A percentile compares a stretch with the other conserved stretches of the same genome.
Evolutionary conservation across 1,140 invertebrate genomes (phyloP).

Genomic region (Littorina saxatilis): DNA sequence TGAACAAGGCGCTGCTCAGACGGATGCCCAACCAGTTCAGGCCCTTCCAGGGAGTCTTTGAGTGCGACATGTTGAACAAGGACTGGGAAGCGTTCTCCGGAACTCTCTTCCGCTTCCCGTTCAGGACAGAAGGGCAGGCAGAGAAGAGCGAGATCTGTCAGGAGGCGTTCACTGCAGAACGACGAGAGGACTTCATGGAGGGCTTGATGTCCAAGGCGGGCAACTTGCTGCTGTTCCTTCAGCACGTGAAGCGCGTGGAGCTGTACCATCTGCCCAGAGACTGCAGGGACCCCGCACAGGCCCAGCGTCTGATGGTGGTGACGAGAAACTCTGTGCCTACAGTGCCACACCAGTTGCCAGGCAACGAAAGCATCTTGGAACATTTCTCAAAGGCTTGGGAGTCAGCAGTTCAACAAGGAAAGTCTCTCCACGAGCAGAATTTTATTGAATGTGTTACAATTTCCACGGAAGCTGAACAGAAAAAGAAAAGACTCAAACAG

Average conservation of each 20-base stretch:
- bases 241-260: slow-evolving; percentile 63
- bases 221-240: slow-evolving; percentile 69
- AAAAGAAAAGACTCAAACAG: too few relatives aligned
- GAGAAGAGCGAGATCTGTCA: slow-evolving; percentile 62
- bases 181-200: slow-evolving; percentile 58
- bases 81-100: slow-evolving; percentile 46
- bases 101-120: slow-evolving; percentile 67
- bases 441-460: neutral
- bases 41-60: slow-evolving; percentile 63
- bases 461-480: neutral
- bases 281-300: slow-evolving; percentile 5
- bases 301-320: slow-evolving; percentile 29
- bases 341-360: too few relatives aligned
- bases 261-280: slow-evolving; percentile 58
- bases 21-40: slow-evolving; percentile 57
- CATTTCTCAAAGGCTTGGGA: neutral
- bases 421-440: neutral
- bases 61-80: slow-evolving; percentile 39
- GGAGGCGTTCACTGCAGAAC: slow-evolving; percentile 52
- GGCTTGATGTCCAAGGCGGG: slow-evolving; percentile 59
- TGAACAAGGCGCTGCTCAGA: slow-evolving; percentile 46
- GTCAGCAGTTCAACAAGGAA: neutral
- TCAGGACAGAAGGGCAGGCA: slow-evolving; percentile 59
- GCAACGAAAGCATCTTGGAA: neutral
- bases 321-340: neutral